These are phyloP conservation scores for Procavia capensis DNA, from an alignment of 2,113 vertebrate genomes.

Conservation along the genomic window DNA sequence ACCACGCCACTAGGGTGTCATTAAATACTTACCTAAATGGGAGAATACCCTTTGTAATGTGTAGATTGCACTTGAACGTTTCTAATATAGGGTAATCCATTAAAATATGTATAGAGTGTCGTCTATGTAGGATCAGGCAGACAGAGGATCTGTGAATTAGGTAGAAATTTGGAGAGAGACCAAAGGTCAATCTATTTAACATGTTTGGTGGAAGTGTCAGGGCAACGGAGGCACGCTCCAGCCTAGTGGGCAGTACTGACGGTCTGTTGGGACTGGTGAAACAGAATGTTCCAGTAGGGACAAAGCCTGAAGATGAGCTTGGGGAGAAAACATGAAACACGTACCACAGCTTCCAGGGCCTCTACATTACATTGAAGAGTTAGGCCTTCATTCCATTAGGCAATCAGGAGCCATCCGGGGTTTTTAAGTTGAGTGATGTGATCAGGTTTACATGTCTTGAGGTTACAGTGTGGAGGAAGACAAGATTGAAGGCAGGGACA, in stretches of 20 bases:
- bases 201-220: neutral
- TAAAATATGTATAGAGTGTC: neutral
- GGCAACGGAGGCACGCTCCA: neutral
- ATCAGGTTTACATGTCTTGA: neutral
- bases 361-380: neutral
- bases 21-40: neutral
- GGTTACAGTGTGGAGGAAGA: neutral
- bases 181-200: neutral
- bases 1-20: neutral
- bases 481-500: neutral
- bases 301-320: neutral
- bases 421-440: neutral
- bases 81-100: neutral
- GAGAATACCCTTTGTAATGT: neutral
- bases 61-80: neutral
- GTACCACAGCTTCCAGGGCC: neutral
- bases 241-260: fast-evolving
- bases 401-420: fast-evolving
- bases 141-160: neutral
- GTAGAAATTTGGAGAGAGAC: neutral
- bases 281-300: neutral
- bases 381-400: neutral
- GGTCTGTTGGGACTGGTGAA: neutral
- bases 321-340: neutral
- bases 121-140: neutral